A percentile compares a stretch with the other conserved stretches of the same genome.
These are phyloP conservation scores for Meliscaeva auricollis DNA, from an alignment of 2,888 invertebrate species.

Conservation along the genomic window DNA sequence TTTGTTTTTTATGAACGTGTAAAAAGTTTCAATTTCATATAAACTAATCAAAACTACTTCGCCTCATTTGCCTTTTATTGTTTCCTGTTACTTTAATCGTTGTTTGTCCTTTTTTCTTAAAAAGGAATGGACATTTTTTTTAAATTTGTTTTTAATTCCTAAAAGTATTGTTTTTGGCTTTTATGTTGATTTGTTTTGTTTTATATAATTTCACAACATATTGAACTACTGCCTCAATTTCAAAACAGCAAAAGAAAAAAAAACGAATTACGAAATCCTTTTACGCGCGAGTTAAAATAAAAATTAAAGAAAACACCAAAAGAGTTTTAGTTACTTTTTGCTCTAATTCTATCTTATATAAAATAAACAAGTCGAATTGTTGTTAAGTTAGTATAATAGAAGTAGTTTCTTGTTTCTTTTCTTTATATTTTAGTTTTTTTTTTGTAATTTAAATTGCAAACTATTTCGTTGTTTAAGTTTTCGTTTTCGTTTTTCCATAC, in stretches of 20 bases:
- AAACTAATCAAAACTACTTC: conserved; percentile 62
- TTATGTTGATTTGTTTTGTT: conserved; percentile 35
- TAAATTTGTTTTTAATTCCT: conserved; percentile 34
- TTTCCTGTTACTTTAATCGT: conserved; percentile 47
- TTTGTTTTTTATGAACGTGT: conserved; percentile 46
- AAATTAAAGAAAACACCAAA: neutral
- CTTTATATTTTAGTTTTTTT: neutral
- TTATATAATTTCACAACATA: conserved; percentile 19
- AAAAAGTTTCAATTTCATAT: conserved; percentile 60
- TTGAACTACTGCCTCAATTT: neutral
- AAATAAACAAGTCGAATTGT: conserved; percentile 23
- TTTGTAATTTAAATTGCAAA: conserved; percentile 37
- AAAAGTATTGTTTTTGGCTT: conserved; percentile 30
- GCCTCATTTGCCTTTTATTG: conserved; percentile 66
- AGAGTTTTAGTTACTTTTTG: neutral
- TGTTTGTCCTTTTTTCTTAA: conserved; percentile 31
- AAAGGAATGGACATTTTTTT: conserved; percentile 29
- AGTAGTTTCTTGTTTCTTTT: conserved; percentile 31
- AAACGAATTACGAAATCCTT: neutral
- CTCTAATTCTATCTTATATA: neutral
- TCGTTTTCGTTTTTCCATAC: conserved; percentile 36
- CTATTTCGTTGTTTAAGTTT: conserved; percentile 33
- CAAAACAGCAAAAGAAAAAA: conserved; percentile 18
- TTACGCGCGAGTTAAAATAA: neutral
- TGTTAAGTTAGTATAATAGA: conserved; percentile 12